Percentiles rank a stretch among this genome's conserved stretches.
These are phyloP conservation scores for Melanophora roralis DNA, from an alignment of 2,888 invertebrate genomes.

Conservation along the genomic window DNA sequence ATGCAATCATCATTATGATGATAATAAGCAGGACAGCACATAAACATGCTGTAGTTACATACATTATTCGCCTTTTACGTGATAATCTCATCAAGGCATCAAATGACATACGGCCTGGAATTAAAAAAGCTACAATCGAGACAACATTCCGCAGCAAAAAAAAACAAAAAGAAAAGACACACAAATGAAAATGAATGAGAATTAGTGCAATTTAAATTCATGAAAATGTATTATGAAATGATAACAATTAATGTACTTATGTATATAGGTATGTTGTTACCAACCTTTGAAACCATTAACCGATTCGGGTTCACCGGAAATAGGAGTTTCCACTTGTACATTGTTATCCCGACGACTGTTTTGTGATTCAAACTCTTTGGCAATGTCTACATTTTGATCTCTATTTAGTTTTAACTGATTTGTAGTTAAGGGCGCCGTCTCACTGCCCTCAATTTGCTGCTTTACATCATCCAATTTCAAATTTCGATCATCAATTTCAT, in stretches of 20 bases:
- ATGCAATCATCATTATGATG: slow-evolving; percentile 73
- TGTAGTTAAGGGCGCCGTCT: slow-evolving; percentile 73
- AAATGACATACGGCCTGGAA: slow-evolving; percentile 74
- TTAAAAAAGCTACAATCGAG: slow-evolving; percentile 68
- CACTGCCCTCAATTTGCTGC: slow-evolving; percentile 74
- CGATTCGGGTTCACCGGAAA: slow-evolving; percentile 65
- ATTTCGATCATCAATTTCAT: slow-evolving; percentile 73
- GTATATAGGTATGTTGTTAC: slow-evolving; percentile 11
- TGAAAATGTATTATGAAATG: slow-evolving; percentile 21
- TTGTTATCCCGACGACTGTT: slow-evolving; percentile 57
- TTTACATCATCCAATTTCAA: slow-evolving; percentile 67
- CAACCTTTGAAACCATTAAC: slow-evolving; percentile 72
- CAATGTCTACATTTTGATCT: slow-evolving; percentile 68
- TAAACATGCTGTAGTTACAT: slow-evolving; percentile 73
- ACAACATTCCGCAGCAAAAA: slow-evolving; percentile 35
- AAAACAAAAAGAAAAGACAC: slow-evolving; percentile 16
- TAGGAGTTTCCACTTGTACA: slow-evolving; percentile 56
- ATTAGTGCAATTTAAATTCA: slow-evolving; percentile 35
- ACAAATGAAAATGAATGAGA: slow-evolving; percentile 42
- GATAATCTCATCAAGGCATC: slow-evolving; percentile 74
- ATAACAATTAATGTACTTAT: background rate
- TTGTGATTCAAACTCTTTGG: slow-evolving; percentile 70
- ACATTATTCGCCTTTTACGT: slow-evolving; percentile 73
- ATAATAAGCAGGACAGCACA: slow-evolving; percentile 74
- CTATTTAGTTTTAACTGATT: slow-evolving; percentile 73